Evolutionary conservation across 2,888 invertebrate species (phyloP), one percentile per base, ranked within the genome.

Genomic region (Exocentrus adspersus): DNA sequence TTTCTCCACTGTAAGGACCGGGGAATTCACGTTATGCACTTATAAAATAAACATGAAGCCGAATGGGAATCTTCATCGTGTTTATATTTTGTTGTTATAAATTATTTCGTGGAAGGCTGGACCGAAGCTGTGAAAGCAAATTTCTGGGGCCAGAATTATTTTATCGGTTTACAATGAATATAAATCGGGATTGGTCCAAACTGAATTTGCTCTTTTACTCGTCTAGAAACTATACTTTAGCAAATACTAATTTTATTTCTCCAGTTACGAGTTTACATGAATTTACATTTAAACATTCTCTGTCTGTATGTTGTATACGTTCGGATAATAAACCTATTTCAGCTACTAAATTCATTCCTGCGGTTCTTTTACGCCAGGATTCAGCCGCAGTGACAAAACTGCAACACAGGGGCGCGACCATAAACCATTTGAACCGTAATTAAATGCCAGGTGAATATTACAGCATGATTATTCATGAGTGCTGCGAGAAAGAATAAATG

Each of bases 11-110:
- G 66, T 42, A 24, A 60, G 59, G 58, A 58, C 53, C 63, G 54
- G 61, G 58, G 66, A 64, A 66, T 69, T 64, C 64, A 62, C 65
- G 74, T 75, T 75, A 72, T 71, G 69, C 67, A 70, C 66, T 72
- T 72, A 75, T 77, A 77, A 75, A 77, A 77, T 78, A 78, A 75
- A 77, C 77, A 78, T 76, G 77, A 76, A 75, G 62, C 65, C 65
- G 52, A 69, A 73, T 72, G 66, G 68, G 73, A 72, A 74, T 74
- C 63, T 56, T 65, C 30, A 66, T 61, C 54, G 65, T 70, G 64
- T 68, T 71, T 72, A 70, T 71, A 70, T 72, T 71, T 71, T 71
- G 73, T 68, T 70, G 6, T 12, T 10, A 32, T 57, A 46, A 32
- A 32, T 46, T 54, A 54, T 32, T 57, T 51, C n/a, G n/a, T 51